A percentile compares a stretch with the other conserved stretches of the same genome.
phyloP scores from a whole-genome alignment of 37 sponge, comb jelly and placozoan species.

The Amphimedon queenslandica region DNA sequence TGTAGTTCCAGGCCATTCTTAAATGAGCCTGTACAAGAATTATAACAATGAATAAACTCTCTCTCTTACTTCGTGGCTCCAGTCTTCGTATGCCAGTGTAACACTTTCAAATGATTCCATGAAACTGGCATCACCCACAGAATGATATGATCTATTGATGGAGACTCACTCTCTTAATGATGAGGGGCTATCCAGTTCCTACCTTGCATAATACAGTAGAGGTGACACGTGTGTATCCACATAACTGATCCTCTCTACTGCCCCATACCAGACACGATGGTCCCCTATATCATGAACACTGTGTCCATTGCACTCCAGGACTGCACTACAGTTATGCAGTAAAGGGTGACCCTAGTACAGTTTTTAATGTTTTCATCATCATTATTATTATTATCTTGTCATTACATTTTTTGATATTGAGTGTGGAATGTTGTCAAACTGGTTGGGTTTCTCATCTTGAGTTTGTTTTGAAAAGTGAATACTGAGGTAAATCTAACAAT shows the following conservation, averaged over 20 bases:
- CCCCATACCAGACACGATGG: constrained; percentile 41
- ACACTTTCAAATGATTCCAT: constrained; percentile 31
- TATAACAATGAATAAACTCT: constrained; percentile 1
- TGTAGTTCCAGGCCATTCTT: constrained; percentile 45
- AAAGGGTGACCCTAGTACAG: neutral
- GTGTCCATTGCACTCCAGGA: constrained; percentile 15
- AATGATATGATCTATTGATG: constrained; percentile 12
- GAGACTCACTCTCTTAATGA: too few species aligned
- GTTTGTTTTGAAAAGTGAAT: constrained; percentile 9
- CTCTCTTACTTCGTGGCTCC: constrained; percentile 30
- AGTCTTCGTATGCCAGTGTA: constrained; percentile 28
- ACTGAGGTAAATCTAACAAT: neutral
- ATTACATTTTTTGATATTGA: neutral
- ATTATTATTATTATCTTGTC: neutral
- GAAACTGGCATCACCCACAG: constrained; percentile 28
- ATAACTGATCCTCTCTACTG: neutral
- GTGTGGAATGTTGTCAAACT: constrained; percentile 19
- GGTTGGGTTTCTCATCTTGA: neutral
- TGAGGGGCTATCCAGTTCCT: too few species aligned
- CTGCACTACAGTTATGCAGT: neutral
- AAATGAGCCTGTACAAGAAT: constrained; percentile 22
- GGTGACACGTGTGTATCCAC: neutral
- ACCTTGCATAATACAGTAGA: constrained; percentile 41
- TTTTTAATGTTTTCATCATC: too few species aligned
- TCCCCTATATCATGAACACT: constrained; percentile 18